Evolutionary conservation across 2,888 invertebrate genomes (phyloP), one percentile per base, ranked within the genome.

Genomic region (Microplitis deprimator): DNA sequence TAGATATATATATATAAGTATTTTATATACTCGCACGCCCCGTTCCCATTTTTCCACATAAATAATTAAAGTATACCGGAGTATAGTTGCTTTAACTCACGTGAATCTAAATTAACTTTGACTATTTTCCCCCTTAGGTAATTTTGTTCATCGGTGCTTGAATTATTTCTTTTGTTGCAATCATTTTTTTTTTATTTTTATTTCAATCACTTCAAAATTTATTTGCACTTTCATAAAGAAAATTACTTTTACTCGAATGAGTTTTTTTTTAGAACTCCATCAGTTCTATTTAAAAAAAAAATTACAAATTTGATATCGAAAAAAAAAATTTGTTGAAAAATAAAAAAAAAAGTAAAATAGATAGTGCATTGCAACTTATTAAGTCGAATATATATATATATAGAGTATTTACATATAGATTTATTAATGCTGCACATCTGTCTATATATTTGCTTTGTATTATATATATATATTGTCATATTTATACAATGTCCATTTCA

Each of bases 41-140:
- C 50, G 50, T 50, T 8, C 13, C 8, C 50, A 13, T 70, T 38
- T 29, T 70, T 59, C 59, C 60, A 29, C 70, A 70, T 13, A 70
- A 70, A 59, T 59, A 60, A 59, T 70, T 59, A 59, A 60, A 59
- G 29, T 59, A n/a, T 41, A 10, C 5, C 40, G 68, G 16, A 20
- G 50, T 8, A 29, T 29, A 8, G 40, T 68, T 10, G 68, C 16
- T 13, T 50, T 50, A 16, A 68, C 50, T 68, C 41, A 59, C 60
- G 20, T 70, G 60, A 70, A 70, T 70, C 60, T 70, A 41, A 70
- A 70, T 70, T 70, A 70, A 29, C 16, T 8, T 20, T 59, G 17
- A 59, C 50, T 50, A 13, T 50, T 50, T 50, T 50, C 13, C 10
- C 29, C 59, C 6, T 17, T 17, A 1, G 13, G 29, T n/a, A n/a